Evolutionary conservation across 2,888 invertebrate species (phyloP), one percentile per base, ranked within the genome.

Genomic region (Asteroscopus sphinx): DNA sequence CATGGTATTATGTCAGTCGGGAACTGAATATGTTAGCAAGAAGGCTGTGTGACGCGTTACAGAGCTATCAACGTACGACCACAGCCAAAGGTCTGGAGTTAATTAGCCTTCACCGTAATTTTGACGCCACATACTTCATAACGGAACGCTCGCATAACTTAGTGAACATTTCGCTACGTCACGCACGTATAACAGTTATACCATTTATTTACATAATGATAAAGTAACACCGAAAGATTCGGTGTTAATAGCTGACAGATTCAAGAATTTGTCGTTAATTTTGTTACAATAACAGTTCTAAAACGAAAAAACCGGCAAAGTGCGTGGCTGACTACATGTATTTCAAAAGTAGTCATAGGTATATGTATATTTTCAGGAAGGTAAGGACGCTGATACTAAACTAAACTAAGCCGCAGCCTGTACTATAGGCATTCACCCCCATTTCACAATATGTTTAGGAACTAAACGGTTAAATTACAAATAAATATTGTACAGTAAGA

Each of bases 61-160:
- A 47, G 42, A 56, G 68, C 52, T 46, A 68, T 72, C 55, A 68
- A 72, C 48, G 56, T 35, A 51, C 26, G 49, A 68, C 62, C 67
- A 51, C 58, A 61, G 26, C 49, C 56, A 64, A 59, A 73, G 70
- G 62, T 51, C 57, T 73, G 56, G 40, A 57, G 63, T 69, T 74
- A 74, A 74, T 74, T 76, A 73, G 73, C 53, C 59, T 55, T 58
- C 46, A 53, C 54, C 62, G 64, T 57, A 62, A 73, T 72, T 73
- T 72, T 59, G 45, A 58, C 55, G 68, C 56, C 53, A 49, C 57
- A 58, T 54, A 53, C 72, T 73, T 58, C 46, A 55, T 55, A 48
- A 40, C 15, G 55, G 44, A 11, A 41, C 51, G 37, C 41, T 33
- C 13, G 30, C 26, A 46, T 72, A 53, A 53, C 52, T 61, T 45